These are phyloP conservation scores for Saturnia japonica DNA, from an alignment of 2,888 invertebrate genomes.

Conservation along the genomic window DNA sequence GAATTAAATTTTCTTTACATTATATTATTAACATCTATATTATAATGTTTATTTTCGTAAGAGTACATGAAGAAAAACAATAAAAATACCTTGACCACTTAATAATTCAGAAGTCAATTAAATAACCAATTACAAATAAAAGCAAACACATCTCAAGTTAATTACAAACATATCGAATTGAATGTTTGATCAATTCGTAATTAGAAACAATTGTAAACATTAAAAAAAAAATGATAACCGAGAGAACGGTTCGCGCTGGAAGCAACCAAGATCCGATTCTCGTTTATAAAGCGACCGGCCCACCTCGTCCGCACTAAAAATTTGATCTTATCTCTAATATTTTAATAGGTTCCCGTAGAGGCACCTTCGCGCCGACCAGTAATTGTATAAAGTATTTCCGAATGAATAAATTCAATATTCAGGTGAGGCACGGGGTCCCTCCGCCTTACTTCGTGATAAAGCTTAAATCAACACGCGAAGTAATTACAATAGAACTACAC, in stretches of 20 bases:
- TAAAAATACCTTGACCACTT: constrained; percentile 48
- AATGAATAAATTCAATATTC: constrained; percentile 73
- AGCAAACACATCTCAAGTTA: constrained; percentile 64
- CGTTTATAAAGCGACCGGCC: constrained; percentile 71
- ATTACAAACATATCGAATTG: constrained; percentile 75
- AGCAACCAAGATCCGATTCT: constrained; percentile 67
- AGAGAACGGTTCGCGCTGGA: constrained; percentile 56
- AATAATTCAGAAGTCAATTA: constrained; percentile 72
- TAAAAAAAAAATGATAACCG: constrained; percentile 57
- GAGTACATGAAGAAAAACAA: constrained; percentile 38
- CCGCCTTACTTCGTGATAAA: constrained; percentile 65
- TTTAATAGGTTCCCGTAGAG: constrained; percentile 80
- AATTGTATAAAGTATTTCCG: constrained; percentile 72
- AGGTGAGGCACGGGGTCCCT: constrained; percentile 49
- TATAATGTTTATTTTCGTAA: constrained; percentile 26
- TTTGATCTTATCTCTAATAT: constrained; percentile 78
- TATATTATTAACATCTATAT: not conserved
- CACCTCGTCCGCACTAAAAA: constrained; percentile 75
- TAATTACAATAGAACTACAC: constrained; percentile 77
- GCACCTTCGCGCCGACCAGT: constrained; percentile 66
- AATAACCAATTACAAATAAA: constrained; percentile 74
- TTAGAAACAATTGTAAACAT: constrained; percentile 78
- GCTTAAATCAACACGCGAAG: constrained; percentile 80
- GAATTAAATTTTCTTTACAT: not conserved
- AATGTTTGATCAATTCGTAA: constrained; percentile 75